A percentile compares a stretch with the other conserved stretches of the same genome.
Evolutionary conservation across 1,140 invertebrate genomes (phyloP).

Genomic region (Drosophila aff.): DNA sequence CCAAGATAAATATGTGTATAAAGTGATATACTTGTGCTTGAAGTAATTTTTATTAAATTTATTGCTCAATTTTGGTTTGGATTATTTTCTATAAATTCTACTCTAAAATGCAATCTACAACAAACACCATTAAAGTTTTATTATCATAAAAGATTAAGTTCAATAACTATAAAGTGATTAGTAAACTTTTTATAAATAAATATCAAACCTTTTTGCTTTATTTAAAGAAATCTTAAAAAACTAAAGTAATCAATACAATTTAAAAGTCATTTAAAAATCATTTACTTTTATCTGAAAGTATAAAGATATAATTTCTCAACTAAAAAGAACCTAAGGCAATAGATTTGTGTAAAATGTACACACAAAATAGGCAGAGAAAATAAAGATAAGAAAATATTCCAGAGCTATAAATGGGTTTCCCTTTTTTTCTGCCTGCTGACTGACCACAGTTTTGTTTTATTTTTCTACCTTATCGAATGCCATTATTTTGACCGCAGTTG

Average conservation of each 20-base stretch:
- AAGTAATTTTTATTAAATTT: neutral
- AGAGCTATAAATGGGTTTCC: neutral
- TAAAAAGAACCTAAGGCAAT: neutral
- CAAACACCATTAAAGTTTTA: too few relatives aligned
- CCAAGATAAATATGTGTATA: too few relatives aligned
- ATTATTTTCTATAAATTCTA: neutral
- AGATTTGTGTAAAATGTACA: neutral
- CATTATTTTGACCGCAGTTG: conserved; percentile 36
- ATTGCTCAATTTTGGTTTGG: neutral
- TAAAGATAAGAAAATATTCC: conserved; percentile 1
- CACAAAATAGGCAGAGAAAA: neutral
- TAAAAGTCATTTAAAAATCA: neutral
- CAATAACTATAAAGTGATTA: too few relatives aligned
- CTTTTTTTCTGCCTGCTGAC: neutral
- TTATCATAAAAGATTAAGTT: too few relatives aligned
- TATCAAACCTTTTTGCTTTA: too few relatives aligned
- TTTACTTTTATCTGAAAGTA: neutral
- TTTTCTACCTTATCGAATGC: neutral
- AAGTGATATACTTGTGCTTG: neutral
- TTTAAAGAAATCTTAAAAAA: too few relatives aligned
- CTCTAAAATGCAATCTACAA: neutral
- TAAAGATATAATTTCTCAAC: neutral
- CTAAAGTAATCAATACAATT: neutral
- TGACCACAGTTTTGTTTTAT: neutral
- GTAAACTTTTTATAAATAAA: too few relatives aligned